Conservation (phyloP, 2,113 vertebrate genomes). For the Eurystomus gularis region DNA sequence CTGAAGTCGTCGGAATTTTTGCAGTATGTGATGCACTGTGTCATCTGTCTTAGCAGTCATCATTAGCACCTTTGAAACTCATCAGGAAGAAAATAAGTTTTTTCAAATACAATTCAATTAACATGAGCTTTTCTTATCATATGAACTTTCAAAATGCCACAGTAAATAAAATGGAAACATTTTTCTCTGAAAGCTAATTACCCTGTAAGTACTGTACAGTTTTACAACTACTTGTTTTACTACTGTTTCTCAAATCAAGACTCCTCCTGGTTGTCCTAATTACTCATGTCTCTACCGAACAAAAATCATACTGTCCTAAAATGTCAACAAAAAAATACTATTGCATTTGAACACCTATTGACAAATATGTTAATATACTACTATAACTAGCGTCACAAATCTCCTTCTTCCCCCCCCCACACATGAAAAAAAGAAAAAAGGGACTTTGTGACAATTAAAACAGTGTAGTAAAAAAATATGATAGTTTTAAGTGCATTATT, state of each 20-base stretch:
- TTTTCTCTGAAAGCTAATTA: not conserved
- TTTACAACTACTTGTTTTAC: conserved; percentile 61
- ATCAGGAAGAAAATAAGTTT: not conserved
- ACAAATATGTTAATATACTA: conserved; percentile 5
- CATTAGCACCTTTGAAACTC: not conserved
- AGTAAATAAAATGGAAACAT: conserved; percentile 55
- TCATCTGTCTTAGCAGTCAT: not conserved
- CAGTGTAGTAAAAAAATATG: conserved; percentile 75
- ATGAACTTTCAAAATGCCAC: conserved; percentile 19
- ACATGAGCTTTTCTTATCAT: not conserved
- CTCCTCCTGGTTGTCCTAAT: not conserved
- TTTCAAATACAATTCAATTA: conserved; percentile 54
- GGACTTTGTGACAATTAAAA: conserved; percentile 72
- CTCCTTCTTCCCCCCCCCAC: not conserved
- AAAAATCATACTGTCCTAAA: conserved; percentile 44
- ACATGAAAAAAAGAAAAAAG: conserved; percentile 22
- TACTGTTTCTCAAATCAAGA: conserved; percentile 28
- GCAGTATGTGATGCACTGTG: not conserved
- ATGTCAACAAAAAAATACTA: conserved; percentile 49
- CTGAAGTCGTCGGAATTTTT: not conserved
- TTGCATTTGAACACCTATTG: not conserved
- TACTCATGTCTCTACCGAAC: conserved; percentile 33
- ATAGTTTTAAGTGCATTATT: conserved; percentile 74
- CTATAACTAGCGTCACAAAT: conserved; percentile 24
- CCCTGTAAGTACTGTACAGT: conserved; percentile 19